Base-by-base conservation (phyloP, 1,140 invertebrate species). In the Drusus annulatus region DNA sequence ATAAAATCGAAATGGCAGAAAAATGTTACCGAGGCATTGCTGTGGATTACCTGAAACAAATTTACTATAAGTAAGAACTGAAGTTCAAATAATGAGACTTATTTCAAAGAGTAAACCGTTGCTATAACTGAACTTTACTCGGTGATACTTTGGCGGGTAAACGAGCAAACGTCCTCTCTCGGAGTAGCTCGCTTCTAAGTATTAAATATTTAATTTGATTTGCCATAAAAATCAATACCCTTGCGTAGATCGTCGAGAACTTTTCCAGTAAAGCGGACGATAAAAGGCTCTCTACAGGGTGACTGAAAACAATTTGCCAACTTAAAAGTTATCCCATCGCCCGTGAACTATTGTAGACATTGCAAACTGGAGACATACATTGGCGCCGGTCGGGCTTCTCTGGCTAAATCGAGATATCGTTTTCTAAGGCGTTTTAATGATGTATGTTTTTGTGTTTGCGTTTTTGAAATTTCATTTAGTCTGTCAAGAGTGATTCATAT, bases 191-290 rank as follows among this genome's bases (percentile, higher is more conserved):
- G 16, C 31, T 36, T 50, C 63, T 15, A 36, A 68, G 63, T 68
- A 68, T 71, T 51, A 23, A 71, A 71, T 71, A 71, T 71, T 71
- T 71, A 71, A 71, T 71, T 71, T 71, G 68, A 71, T 71, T 71
- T 71, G 50, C 68, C 50, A 52, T 71, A 71, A 71, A n/a, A 71
- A 71, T 71, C 68, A 71, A 71, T 71, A 71, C 52, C 50, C 45
- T 16, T 23, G 68, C 52, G 68, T 71, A 50, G 68, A 71, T 71
- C 68, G 68, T 71, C 54, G 45, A 71, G 68, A 71, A 71, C 13
- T 71, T 71, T 71, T 3, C 45, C 45, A 54, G 45, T 71, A 71
- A 71, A 71, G 45, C 68, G 25, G 68, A 71, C 68, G 68, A 71
- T 54, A 69, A 69, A 69, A 69, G 65, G 31, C 65, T 36, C 65